phyloP scores from a whole-genome alignment of 2,113 vertebrate genomes.

The Halichoeres trimaculatus region DNA sequence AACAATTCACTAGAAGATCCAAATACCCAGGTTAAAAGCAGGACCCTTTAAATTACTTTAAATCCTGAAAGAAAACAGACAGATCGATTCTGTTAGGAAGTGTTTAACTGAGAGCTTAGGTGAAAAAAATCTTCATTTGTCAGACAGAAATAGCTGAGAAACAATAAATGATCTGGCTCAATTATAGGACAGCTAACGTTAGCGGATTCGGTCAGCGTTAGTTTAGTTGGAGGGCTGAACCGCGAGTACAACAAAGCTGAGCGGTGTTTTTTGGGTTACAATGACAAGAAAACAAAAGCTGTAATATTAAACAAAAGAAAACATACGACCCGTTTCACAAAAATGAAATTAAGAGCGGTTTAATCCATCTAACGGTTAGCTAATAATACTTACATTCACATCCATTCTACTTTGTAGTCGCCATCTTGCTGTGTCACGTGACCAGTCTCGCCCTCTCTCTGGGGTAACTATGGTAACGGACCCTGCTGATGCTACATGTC shows the following conservation, averaged over 20 bases:
- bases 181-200: constrained; percentile 61
- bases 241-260: neutral
- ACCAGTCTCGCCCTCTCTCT: constrained; percentile 55
- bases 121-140: rapidly evolving
- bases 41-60: constrained; percentile 22
- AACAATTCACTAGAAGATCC: constrained; percentile 54
- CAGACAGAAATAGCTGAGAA: constrained; percentile 24
- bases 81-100: neutral
- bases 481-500: neutral
- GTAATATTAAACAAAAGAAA: too few relatives aligned
- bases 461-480: constrained; percentile 68
- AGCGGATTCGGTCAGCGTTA: constrained; percentile 43
- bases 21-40: constrained; percentile 18
- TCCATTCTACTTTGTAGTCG: constrained; percentile 67
- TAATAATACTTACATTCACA: constrained; percentile 65
- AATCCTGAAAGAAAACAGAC: constrained; percentile 31
- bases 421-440: constrained; percentile 80
- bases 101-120: rapidly evolving
- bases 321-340: too few relatives aligned
- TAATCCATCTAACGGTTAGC: constrained; percentile 17
- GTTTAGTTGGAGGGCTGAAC: constrained; percentile 21
- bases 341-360: neutral
- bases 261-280: neutral
- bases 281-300: neutral
- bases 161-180: constrained; percentile 40